Evolutionary conservation across 2,797 vertebrate species (phyloP).

Genomic region (Halcyon leucocephala): DNA sequence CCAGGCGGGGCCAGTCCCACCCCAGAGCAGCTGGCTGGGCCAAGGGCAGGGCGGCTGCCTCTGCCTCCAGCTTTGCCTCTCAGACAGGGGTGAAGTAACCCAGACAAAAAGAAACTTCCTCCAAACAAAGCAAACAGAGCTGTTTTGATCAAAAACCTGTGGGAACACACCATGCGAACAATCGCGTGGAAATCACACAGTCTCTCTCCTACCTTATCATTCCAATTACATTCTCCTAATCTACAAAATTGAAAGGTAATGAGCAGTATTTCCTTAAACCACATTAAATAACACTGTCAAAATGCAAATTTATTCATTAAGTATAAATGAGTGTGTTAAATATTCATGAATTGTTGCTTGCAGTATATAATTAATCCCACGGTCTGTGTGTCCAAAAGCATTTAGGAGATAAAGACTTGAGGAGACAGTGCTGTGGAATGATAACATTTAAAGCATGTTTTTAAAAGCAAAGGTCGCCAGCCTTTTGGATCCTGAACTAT

Average conservation of each 20-base stretch:
- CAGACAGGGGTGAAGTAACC: background rate
- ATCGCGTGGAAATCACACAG: conserved; percentile 58
- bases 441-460: conserved; percentile 48
- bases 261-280: conserved; percentile 84
- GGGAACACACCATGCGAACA: conserved; percentile 21
- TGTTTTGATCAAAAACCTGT: background rate
- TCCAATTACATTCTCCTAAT: conserved; percentile 81
- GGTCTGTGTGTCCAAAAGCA: conserved; percentile 80
- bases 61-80: too few species aligned
- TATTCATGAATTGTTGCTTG: conserved; percentile 86
- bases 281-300: conserved; percentile 85
- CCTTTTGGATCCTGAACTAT: conserved; percentile 41
- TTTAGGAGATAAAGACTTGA: conserved; percentile 69
- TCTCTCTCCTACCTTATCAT: conserved; percentile 74
- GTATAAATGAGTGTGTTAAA: conserved; percentile 85
- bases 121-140: background rate
- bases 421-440: conserved; percentile 52
- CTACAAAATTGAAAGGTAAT: conserved; percentile 82
- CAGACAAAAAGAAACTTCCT: background rate
- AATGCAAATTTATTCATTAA: conserved; percentile 88
- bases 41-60: accelerated
- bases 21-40: accelerated
- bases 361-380: conserved; percentile 83
- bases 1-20: accelerated
- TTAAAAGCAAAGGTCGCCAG: conserved; percentile 53